Evolutionary conservation across 2,888 invertebrate species (phyloP).

Genomic region (Hyppa rectilinea): DNA sequence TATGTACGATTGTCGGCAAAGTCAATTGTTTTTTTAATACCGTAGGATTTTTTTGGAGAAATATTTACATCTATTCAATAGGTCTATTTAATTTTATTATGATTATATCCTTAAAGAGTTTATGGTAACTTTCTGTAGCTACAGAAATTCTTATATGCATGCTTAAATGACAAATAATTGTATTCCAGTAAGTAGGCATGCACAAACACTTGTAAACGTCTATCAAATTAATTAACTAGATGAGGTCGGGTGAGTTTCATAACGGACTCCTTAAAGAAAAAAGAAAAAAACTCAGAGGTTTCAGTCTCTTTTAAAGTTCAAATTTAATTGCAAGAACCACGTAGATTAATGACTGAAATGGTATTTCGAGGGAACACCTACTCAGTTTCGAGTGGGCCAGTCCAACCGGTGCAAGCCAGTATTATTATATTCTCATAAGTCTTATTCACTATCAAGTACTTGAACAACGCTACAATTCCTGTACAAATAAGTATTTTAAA

Average conservation of each 20-base stretch:
- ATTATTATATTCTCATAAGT: too few species aligned
- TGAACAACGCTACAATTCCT: background rate
- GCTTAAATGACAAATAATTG: background rate
- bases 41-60: background rate
- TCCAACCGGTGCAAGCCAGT: background rate
- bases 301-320: background rate
- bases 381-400: too few species aligned
- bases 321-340: background rate
- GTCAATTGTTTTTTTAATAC: background rate
- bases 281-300: background rate
- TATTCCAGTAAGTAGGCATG: background rate
- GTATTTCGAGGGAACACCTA: background rate
- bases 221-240: background rate
- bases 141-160: background rate
- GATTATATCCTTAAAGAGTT: background rate
- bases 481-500: background rate
- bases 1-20: background rate
- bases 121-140: background rate
- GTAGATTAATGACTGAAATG: background rate
- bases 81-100: too few species aligned
- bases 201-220: background rate
- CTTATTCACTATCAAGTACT: constrained; percentile 2
- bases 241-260: background rate
- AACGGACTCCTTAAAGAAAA: background rate
- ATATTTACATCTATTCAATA: too few species aligned